Evolutionary conservation across 2,113 vertebrate species (phyloP), one percentile per base, ranked within the genome.

Genomic region (Spermophilus dauricus): DNA sequence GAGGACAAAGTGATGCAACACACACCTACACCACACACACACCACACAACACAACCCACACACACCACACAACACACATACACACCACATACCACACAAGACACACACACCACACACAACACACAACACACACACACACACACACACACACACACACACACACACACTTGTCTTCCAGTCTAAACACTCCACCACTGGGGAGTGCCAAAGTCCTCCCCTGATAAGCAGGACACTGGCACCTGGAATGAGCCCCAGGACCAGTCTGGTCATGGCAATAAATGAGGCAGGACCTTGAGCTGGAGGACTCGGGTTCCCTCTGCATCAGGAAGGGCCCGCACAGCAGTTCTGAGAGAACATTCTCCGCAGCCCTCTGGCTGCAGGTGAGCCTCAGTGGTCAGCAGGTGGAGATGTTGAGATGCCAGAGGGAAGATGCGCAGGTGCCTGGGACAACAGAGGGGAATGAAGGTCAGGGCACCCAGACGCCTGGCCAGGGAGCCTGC

Each of bases 401-500:
- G 51, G 32, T 48, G 20, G 67, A 58, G 73, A 73, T 77, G 9
- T 14, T 67, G 34, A 86, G 92, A 91, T n/a, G 51, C 37, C 53
- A 37, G 24, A 53, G 34, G 24, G 30, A 37, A 24, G 8, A 77
- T 14, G 26, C 14, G 0, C 42, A 42, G 5, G 4, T 20, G 28
- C 4, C 32, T 42, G 20, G 32, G 37, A 48, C 18, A n/a, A 20
- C 12, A 75, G 51, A 90, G 77, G 11, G 16, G 7, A 22, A 24
- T 16, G 7, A 22, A 18, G 20, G 4, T 12, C 32, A 63, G 18
- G 34, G 10, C 32, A 24, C n/a, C 56, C 73, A 75, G 3, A 14
- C 0, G 1, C 51, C 13, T 58, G 34, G 6, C 7, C 18, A 13
- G 0, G 1, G 11, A 56, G 1, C 10, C 4, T n/a, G 0, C 5